These are phyloP conservation scores for Platalea minor DNA, from an alignment of 2,797 vertebrate genomes.

Conservation along the genomic window DNA sequence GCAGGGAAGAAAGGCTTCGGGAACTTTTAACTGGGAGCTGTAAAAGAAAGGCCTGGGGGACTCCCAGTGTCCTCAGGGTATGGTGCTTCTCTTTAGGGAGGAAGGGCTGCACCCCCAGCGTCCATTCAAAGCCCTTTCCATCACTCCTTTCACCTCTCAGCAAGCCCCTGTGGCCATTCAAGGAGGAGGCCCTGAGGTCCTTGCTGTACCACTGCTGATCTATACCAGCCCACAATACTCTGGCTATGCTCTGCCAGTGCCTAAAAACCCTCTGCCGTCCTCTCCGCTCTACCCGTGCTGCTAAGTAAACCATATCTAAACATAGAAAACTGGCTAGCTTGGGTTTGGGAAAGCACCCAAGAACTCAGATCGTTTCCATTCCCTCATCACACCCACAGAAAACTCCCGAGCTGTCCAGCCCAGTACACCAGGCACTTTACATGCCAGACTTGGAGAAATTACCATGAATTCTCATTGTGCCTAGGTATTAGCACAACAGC, in stretches of 20 bases:
- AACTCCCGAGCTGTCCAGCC: background rate
- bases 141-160: background rate
- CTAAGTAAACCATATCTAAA: conserved; percentile 24
- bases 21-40: background rate
- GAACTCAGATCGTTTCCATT: conserved; percentile 38
- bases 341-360: conserved; percentile 59
- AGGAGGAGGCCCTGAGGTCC: background rate
- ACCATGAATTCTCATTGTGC: background rate
- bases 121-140: background rate
- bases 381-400: conserved; percentile 43
- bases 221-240: background rate
- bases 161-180: background rate
- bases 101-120: background rate
- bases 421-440: background rate
- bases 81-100: background rate
- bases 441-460: conserved; percentile 15
- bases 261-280: background rate
- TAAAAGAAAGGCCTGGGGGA: background rate
- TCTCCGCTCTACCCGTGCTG: background rate
- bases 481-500: background rate
- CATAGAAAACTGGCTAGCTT: conserved; percentile 46
- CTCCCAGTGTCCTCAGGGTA: background rate
- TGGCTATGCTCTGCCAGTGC: background rate
- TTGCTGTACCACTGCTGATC: background rate
- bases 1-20: background rate